phyloP scores from a whole-genome alignment of 2,888 invertebrate genomes.

The Gari tellinella region DNA sequence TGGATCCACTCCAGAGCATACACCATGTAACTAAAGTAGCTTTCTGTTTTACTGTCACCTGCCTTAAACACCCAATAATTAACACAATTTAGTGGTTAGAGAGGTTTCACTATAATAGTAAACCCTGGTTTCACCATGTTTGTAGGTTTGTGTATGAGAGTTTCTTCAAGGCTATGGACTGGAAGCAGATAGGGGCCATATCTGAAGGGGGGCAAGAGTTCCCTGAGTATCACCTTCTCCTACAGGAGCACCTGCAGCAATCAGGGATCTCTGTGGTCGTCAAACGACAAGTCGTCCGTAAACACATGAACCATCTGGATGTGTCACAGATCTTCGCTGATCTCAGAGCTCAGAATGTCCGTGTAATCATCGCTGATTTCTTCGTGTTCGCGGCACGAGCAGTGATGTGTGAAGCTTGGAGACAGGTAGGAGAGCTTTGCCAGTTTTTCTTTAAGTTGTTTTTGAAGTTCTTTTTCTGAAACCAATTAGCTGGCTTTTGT shows the following conservation, averaged over 20 bases:
- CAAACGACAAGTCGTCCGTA: slow-evolving; percentile 89
- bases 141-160: slow-evolving; percentile 87
- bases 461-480: no score
- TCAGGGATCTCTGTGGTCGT: slow-evolving; percentile 88
- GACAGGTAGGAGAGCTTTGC: slow-evolving; percentile 83
- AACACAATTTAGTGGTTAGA: no score
- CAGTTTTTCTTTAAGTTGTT: no score
- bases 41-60: no score
- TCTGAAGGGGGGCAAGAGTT: slow-evolving; percentile 93
- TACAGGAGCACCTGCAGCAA: slow-evolving; percentile 88
- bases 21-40: no score
- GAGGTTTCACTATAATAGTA: no score
- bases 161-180: slow-evolving; percentile 83
- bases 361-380: slow-evolving; percentile 92
- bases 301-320: slow-evolving; percentile 80
- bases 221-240: slow-evolving; percentile 90
- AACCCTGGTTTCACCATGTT: slow-evolving; percentile 21
- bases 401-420: slow-evolving; percentile 93
- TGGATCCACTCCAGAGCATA: no score
- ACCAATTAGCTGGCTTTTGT: no score
- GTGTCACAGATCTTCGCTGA: slow-evolving; percentile 83
- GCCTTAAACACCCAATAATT: no score
- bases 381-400: slow-evolving; percentile 88
- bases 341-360: slow-evolving; percentile 88
- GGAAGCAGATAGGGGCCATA: slow-evolving; percentile 90